A percentile compares a stretch with the other conserved stretches of the same genome.
phyloP scores from a whole-genome alignment of 2,113 vertebrate species.

The Zapus hudsonius region DNA sequence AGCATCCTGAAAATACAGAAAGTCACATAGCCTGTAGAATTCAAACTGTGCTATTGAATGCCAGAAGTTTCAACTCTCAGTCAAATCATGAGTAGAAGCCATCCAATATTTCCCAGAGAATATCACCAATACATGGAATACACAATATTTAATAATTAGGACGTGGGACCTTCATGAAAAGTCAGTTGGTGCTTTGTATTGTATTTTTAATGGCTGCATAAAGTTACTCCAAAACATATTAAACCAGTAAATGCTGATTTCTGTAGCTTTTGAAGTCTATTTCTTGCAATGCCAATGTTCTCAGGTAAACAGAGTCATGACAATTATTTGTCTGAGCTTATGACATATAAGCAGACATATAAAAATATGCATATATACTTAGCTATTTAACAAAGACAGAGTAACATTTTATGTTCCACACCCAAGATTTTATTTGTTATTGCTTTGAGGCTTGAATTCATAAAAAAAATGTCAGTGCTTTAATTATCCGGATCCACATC shows the following conservation, averaged over 20 bases:
- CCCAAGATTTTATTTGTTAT: neutral
- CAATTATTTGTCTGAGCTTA: neutral
- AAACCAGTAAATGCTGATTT: neutral
- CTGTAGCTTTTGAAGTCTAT: neutral
- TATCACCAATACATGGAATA: rapidly evolving
- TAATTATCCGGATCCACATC: neutral
- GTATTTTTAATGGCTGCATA: too few relatives aligned
- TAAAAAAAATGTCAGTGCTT: neutral
- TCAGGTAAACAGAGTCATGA: neutral
- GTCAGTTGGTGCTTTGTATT: neutral
- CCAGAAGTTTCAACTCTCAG: neutral
- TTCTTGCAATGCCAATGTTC: too few relatives aligned
- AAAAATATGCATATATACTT: rapidly evolving
- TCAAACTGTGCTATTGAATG: neutral
- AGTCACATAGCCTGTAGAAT: neutral
- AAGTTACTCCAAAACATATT: neutral
- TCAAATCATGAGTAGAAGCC: neutral
- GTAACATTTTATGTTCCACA: neutral
- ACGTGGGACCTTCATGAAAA: neutral
- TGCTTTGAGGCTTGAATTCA: neutral
- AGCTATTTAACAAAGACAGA: neutral
- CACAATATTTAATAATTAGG: neutral
- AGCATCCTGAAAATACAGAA: neutral
- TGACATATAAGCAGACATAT: rapidly evolving
- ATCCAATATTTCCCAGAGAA: neutral